Conservation (phyloP, 1,140 invertebrate species). For the Teleogryllus occipitalis region DNA sequence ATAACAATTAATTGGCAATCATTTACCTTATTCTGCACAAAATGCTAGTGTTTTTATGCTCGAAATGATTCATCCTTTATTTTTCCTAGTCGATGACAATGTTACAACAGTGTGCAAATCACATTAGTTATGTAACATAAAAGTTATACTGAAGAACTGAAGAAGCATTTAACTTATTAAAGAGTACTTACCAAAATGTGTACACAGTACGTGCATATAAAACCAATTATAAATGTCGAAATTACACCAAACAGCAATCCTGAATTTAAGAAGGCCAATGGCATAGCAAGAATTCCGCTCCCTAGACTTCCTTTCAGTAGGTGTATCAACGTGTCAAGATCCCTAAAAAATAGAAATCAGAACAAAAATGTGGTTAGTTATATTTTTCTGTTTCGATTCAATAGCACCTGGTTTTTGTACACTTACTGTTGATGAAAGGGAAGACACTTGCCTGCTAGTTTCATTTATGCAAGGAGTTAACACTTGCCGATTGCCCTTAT, state of each 20-base stretch:
- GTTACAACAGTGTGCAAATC: neutral
- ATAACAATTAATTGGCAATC: too few species aligned
- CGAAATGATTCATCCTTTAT: neutral
- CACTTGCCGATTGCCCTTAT: too few species aligned
- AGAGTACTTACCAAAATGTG: constrained; percentile 49
- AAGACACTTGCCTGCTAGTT: too few species aligned
- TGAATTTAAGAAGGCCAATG: constrained; percentile 69
- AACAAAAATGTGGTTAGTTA: neutral
- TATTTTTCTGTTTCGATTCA: too few species aligned
- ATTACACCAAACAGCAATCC: constrained; percentile 59
- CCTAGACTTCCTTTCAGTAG: constrained; percentile 79
- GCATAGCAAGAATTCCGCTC: constrained; percentile 87
- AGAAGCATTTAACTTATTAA: neutral
- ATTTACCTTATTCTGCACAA: too few species aligned
- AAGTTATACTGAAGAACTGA: neutral
- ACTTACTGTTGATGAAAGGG: too few species aligned
- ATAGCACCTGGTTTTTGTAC: too few species aligned
- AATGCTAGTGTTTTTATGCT: too few species aligned
- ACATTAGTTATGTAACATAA: neutral
- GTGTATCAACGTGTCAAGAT: constrained; percentile 70
- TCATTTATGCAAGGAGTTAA: too few species aligned
- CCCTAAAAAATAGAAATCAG: constrained; percentile 41
- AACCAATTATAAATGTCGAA: constrained; percentile 58
- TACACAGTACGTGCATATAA: constrained; percentile 72
- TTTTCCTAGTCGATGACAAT: neutral